A percentile compares a stretch with the other conserved stretches of the same genome.
Evolutionary conservation across 2,113 vertebrate genomes (phyloP).

Genomic region (Entomyzon cyanotis): DNA sequence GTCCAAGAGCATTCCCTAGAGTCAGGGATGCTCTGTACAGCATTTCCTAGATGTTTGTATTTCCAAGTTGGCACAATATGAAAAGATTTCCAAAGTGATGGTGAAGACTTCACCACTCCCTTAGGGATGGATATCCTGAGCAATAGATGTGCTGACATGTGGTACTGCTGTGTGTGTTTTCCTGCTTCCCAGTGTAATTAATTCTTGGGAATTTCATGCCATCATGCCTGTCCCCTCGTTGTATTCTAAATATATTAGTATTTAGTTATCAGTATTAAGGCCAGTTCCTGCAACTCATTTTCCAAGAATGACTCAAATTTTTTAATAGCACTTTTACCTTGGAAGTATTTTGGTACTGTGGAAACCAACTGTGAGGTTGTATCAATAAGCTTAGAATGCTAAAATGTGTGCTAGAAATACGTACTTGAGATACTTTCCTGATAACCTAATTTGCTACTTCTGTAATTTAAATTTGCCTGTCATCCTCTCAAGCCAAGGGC

Average conservation of each 20-base stretch:
- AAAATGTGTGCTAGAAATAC: neutral
- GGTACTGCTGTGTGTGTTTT: neutral
- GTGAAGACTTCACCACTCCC: neutral
- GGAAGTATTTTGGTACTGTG: neutral
- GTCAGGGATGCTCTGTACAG: neutral
- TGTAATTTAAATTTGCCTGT: neutral
- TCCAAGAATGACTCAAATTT: neutral
- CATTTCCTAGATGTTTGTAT: neutral
- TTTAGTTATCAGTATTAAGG: neutral
- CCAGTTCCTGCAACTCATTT: neutral
- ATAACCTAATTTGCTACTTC: neutral
- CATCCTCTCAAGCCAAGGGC: neutral
- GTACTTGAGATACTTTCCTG: neutral
- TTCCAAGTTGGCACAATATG: neutral
- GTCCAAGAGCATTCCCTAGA: neutral
- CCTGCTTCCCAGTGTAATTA: neutral
- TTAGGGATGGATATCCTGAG: neutral
- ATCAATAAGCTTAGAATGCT: neutral
- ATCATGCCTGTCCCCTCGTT: neutral
- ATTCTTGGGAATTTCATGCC: neutral
- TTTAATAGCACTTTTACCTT: neutral
- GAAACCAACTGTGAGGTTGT: neutral
- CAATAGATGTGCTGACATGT: neutral
- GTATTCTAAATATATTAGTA: neutral
- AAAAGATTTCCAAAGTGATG: neutral